phyloP scores from a whole-genome alignment of 2,888 invertebrate species.

The Dryobotodes eremita region DNA sequence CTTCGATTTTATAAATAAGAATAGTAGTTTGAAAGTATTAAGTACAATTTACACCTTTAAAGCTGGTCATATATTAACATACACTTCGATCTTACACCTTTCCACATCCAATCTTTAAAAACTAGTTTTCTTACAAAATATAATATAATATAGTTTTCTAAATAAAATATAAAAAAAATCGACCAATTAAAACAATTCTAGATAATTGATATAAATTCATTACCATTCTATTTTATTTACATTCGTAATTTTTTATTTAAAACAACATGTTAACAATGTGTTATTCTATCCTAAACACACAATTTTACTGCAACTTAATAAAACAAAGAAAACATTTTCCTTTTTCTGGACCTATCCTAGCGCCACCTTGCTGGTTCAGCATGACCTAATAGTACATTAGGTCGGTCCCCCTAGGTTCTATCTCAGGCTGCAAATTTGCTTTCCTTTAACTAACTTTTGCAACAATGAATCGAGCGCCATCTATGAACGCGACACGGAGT shows the following conservation, averaged over 20 bases:
- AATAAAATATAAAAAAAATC: not conserved
- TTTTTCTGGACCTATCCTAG: not conserved
- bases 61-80: not conserved
- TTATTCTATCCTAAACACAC: not conserved
- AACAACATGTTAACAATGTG: not conserved
- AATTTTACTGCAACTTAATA: not conserved
- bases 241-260: not conserved
- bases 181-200: not conserved
- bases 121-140: not conserved
- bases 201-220: not conserved
- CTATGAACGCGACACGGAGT: slow-evolving; percentile 39
- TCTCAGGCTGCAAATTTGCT: not conserved
- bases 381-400: not conserved
- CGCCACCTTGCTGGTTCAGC: slow-evolving; percentile 37
- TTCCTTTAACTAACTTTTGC: not conserved
- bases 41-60: not conserved
- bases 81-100: not conserved
- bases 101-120: not conserved
- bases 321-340: not conserved
- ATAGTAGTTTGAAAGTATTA: not conserved
- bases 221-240: not conserved
- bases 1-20: not conserved
- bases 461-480: slow-evolving; percentile 54
- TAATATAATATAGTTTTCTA: too few relatives aligned
- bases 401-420: not conserved